These are phyloP conservation scores for Fratercula arctica DNA, from an alignment of 2,797 vertebrate genomes.

Conservation along the genomic window DNA sequence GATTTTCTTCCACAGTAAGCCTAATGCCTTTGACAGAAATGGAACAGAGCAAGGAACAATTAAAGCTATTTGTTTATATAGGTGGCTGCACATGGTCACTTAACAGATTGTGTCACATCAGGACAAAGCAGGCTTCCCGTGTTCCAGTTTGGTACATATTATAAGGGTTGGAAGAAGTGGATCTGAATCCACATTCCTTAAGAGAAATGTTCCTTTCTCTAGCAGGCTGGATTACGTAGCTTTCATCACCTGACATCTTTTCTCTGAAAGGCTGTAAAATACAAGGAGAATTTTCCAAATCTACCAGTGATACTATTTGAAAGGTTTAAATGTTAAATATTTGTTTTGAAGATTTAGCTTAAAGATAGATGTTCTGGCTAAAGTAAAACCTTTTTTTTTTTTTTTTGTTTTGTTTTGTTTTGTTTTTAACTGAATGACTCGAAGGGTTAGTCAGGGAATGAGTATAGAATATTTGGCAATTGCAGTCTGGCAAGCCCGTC, in stretches of 20 bases:
- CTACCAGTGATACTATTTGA: background rate
- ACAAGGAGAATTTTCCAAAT: background rate
- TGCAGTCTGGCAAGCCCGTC: background rate
- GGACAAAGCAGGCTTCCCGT: background rate
- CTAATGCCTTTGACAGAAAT: background rate
- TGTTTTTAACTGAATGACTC: background rate
- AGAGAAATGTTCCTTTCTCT: background rate
- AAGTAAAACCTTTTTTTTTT: too few species aligned
- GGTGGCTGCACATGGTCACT: background rate
- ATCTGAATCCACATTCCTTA: background rate
- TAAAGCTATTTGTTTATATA: background rate
- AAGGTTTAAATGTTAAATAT: background rate
- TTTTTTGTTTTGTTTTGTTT: too few species aligned
- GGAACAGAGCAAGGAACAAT: background rate
- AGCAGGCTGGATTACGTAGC: background rate
- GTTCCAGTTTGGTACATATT: background rate
- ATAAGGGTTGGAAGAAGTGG: background rate
- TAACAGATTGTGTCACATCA: background rate
- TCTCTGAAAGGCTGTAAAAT: background rate
- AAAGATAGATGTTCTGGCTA: background rate
- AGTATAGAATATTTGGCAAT: background rate
- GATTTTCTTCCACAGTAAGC: background rate
- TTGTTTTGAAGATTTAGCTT: background rate
- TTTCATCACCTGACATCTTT: background rate
- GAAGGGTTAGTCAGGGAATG: background rate